These are phyloP conservation scores for Ataeniobius toweri DNA, from an alignment of 2,797 vertebrate genomes.

Conservation along the genomic window DNA sequence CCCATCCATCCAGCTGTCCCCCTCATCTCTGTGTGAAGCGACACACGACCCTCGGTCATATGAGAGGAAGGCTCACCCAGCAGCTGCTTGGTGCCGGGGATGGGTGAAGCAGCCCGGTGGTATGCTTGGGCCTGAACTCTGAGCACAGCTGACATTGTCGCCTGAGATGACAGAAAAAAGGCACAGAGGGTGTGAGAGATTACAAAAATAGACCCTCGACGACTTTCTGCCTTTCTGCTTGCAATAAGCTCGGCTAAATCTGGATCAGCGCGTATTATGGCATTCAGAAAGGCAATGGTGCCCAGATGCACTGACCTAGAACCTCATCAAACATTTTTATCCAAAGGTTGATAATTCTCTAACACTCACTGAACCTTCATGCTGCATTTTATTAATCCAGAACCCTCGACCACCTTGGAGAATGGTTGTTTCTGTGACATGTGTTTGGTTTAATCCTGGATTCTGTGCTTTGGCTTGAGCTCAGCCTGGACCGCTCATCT, in stretches of 20 bases:
- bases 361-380: background rate
- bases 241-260: conserved; percentile 71
- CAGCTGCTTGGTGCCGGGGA: conserved; percentile 75
- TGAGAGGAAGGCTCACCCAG: conserved; percentile 63
- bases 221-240: conserved; percentile 56
- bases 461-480: conserved; percentile 71
- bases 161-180: conserved; percentile 48
- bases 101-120: conserved; percentile 61
- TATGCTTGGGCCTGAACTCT: conserved; percentile 73
- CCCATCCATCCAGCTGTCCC: conserved; percentile 65
- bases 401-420: conserved; percentile 18
- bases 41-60: conserved; percentile 69
- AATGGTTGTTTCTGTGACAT: conserved; percentile 36
- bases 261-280: conserved; percentile 64
- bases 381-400: conserved; percentile 28
- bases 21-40: conserved; percentile 55
- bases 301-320: conserved; percentile 70
- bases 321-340: conserved; percentile 14
- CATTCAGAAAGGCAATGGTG: conserved; percentile 38
- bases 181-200: conserved; percentile 54
- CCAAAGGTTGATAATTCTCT: conserved; percentile 5
- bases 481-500: conserved; percentile 65
- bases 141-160: conserved; percentile 76
- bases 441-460: conserved; percentile 77
- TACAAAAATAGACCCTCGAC: conserved; percentile 68